Evolutionary conservation across 2,888 invertebrate species (phyloP), one percentile per base, ranked within the genome.

Genomic region (Dryocosmus kuriphilus): DNA sequence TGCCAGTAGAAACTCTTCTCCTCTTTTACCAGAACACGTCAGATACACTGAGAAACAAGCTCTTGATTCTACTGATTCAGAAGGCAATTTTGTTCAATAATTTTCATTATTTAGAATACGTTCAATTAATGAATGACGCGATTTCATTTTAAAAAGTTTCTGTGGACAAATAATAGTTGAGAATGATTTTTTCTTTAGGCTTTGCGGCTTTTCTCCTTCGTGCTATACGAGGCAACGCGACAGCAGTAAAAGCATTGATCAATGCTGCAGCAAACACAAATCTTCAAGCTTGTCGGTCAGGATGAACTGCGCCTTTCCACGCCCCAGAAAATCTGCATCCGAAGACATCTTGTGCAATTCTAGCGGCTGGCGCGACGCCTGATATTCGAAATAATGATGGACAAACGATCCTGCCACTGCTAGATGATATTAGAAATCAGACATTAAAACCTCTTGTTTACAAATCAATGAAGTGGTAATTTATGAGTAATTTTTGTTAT

Each of bases 151-250:
- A n/a, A n/a, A n/a, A 35, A 55, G 19, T 1, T 51, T 14, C 19
- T 55, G 8, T 55, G 7, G 55, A n/a, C 14, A 55, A 55, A n/a
- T 3, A 57, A 57, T n/a, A n/a, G n/a, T 57, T 16, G n/a, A 35
- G 7, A 65, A 16, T 65, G 2, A 63, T 35, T 46, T 63, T 67
- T 71, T 73, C 67, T 77, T 14, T 46, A 89, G 91, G 91, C 71
- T 85, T 87, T 2, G 85, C 89, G 1, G 86, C 90, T 32, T 61
- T 91, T n/a, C 91, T 91, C 79, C 86, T 90, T 74, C 90, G 90
- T 75, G 84, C 88, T 1, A 84, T 85, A 63, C 73, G 80, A 9
- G 86, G 87, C 8, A 83, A 90, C 80, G 11, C 84, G 0, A 76
- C 85, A 27, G 90, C 89, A 16, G 79, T 86, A 0, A 77, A 19